A percentile compares a stretch with the other conserved stretches of the same genome.
Conservation (phyloP, 2,888 invertebrate species). For the Perithous albicinctus region DNA sequence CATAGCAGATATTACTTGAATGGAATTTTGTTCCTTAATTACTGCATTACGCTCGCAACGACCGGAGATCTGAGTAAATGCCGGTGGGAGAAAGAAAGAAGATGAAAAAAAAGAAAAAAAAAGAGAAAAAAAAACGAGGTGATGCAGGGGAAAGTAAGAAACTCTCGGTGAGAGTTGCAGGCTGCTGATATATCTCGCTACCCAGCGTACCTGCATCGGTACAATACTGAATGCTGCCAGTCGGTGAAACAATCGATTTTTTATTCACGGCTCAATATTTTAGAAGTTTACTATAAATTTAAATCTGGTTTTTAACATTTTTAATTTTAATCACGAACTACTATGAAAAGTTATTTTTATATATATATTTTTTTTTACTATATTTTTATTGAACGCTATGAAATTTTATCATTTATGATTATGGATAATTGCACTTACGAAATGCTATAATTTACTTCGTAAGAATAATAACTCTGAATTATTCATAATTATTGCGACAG, state of each 20-base stretch:
- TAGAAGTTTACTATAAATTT: background rate
- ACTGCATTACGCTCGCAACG: constrained; percentile 39
- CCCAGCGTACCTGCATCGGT: constrained; percentile 10
- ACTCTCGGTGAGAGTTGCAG: constrained; percentile 61
- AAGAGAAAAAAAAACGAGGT: constrained; percentile 29
- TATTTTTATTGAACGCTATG: too few species aligned
- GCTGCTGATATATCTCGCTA: constrained; percentile 31
- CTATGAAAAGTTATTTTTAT: too few species aligned
- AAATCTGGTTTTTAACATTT: background rate
- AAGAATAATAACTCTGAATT: too few species aligned
- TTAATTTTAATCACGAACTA: background rate
- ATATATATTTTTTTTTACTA: too few species aligned
- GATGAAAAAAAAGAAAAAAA: constrained; percentile 18
- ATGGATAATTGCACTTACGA: too few species aligned
- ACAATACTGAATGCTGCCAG: constrained; percentile 40
- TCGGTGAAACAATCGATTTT: constrained; percentile 35
- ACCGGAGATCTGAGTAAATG: constrained; percentile 32
- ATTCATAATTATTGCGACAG: too few species aligned
- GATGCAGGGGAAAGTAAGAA: constrained; percentile 63
- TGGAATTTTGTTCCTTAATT: constrained; percentile 48
- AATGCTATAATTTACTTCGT: too few species aligned
- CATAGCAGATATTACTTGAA: constrained; percentile 27
- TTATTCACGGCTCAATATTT: background rate
- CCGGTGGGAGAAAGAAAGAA: constrained; percentile 19
- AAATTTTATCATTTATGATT: too few species aligned